Percentiles rank a stretch among this genome's conserved stretches.
phyloP scores from a whole-genome alignment of 2,888 invertebrate species.

The Caenorhabditis sp. region DNA sequence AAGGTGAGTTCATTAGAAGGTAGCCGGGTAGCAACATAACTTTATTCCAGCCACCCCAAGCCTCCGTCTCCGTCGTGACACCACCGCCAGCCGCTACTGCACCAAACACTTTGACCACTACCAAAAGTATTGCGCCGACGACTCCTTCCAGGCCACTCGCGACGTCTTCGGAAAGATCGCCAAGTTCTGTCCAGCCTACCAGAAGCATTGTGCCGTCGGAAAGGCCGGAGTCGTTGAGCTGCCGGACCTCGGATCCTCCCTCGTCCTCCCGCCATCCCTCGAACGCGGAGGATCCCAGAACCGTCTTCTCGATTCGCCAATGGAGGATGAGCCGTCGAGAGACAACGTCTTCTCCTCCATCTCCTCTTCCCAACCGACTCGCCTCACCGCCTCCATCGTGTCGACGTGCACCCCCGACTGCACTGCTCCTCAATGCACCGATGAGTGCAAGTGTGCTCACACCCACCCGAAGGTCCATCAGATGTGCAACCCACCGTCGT shows the following conservation, averaged over 20 bases:
- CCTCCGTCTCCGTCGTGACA: slow-evolving; percentile 66
- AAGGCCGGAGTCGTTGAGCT: slow-evolving; percentile 62
- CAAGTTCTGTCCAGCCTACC: slow-evolving; percentile 79
- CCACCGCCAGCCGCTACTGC: slow-evolving; percentile 74
- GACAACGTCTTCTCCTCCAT: too few species aligned
- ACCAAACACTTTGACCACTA: slow-evolving; percentile 73
- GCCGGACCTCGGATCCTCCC: slow-evolving; percentile 56
- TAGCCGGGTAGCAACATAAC: too few species aligned
- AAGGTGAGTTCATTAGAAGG: slow-evolving; percentile 46
- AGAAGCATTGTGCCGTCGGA: slow-evolving; percentile 74
- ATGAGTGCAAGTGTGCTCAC: slow-evolving; percentile 78
- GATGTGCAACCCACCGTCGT: slow-evolving; percentile 80
- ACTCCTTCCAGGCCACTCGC: slow-evolving; percentile 60
- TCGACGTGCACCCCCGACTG: slow-evolving; percentile 77
- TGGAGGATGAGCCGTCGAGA: slow-evolving; percentile 51
- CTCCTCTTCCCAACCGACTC: slow-evolving; percentile 19
- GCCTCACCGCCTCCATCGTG: slow-evolving; percentile 74
- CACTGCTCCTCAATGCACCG: slow-evolving; percentile 75
- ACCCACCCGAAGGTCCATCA: slow-evolving; percentile 78
- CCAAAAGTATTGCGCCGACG: slow-evolving; percentile 72
- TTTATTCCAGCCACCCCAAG: slow-evolving; percentile 64
- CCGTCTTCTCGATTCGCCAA: slow-evolving; percentile 72
- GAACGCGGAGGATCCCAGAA: slow-evolving; percentile 69
- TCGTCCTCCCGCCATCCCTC: slow-evolving; percentile 78
- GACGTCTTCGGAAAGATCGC: slow-evolving; percentile 70